Percentiles rank a stretch among this genome's conserved stretches.
phyloP scores from a whole-genome alignment of 2,888 invertebrate species.

The Brachypalpus laphriformis region DNA sequence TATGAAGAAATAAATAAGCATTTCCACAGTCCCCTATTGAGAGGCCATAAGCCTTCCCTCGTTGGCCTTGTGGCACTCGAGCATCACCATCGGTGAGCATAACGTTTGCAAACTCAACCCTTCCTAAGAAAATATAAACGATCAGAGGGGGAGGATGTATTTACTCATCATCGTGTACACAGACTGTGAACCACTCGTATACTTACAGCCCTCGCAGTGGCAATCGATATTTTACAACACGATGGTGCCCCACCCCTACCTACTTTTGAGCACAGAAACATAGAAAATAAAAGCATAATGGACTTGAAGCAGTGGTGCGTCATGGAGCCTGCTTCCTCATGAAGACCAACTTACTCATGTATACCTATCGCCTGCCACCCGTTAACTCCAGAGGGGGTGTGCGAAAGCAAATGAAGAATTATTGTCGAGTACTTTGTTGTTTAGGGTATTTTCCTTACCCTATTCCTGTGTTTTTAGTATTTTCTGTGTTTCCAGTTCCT shows the following conservation, averaged over 20 bases:
- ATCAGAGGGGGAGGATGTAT: conserved; percentile 22
- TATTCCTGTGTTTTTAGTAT: neutral
- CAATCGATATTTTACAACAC: conserved; percentile 61
- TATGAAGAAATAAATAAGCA: conserved; percentile 49
- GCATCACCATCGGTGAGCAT: neutral
- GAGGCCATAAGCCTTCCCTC: conserved; percentile 40
- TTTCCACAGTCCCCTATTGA: neutral
- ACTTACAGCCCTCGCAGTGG: conserved; percentile 1
- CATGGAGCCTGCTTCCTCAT: conserved; percentile 12
- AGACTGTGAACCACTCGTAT: conserved; percentile 12
- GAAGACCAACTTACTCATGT: neutral
- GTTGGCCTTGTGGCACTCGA: conserved; percentile 43
- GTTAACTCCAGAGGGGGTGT: neutral
- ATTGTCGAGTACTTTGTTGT: conserved; percentile 43
- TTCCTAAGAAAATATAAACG: conserved; percentile 13
- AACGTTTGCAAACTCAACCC: conserved; percentile 1
- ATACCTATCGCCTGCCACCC: neutral
- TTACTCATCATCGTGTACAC: conserved; percentile 30
- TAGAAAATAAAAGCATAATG: conserved; percentile 50
- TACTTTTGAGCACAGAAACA: conserved; percentile 5
- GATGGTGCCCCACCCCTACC: neutral
- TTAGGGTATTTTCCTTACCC: conserved; percentile 17
- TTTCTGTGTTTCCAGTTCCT: conserved; percentile 26
- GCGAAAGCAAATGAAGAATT: conserved; percentile 43
- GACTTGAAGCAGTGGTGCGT: conserved; percentile 30